Conservation (phyloP, 2,113 vertebrate genomes). For the Peromyscus maniculatus region DNA sequence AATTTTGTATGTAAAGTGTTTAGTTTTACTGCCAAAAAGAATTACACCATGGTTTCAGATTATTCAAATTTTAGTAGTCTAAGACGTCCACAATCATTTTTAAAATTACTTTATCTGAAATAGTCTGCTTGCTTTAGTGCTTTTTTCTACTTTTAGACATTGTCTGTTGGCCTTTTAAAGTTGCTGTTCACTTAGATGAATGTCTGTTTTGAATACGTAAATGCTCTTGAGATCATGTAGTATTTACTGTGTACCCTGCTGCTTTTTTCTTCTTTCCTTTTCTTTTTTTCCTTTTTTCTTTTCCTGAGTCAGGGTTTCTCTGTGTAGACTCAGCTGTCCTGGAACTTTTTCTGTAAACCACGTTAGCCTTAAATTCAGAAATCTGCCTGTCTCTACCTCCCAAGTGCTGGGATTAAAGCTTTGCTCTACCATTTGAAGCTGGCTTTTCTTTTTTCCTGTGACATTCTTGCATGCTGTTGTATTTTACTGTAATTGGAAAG, state of each 20-base stretch:
- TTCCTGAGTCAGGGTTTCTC: not conserved
- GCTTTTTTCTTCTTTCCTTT: not conserved
- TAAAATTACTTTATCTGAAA: not conserved
- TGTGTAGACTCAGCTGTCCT: not conserved
- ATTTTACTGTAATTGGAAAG: not conserved
- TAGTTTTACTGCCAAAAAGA: not conserved
- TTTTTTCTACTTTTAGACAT: slow-evolving; percentile 23
- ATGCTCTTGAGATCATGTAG: not conserved
- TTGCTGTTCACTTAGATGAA: not conserved
- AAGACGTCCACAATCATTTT: not conserved
- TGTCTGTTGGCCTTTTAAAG: not conserved
- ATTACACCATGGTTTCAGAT: not conserved
- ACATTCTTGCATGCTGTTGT: not conserved
- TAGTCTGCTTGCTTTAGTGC: not conserved
- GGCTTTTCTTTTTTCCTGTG: not conserved
- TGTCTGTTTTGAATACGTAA: not conserved
- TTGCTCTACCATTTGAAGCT: not conserved
- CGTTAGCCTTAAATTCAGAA: not conserved
- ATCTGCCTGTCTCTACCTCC: not conserved
- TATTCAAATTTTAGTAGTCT: not conserved
- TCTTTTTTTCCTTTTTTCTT: not conserved
- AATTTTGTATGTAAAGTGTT: slow-evolving; percentile 15
- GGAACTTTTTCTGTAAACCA: not conserved
- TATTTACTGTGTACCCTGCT: not conserved
- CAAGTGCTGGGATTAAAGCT: not conserved